Conservation (phyloP, 1,140 invertebrate species). For the Pseudobourletiella spinata region DNA sequence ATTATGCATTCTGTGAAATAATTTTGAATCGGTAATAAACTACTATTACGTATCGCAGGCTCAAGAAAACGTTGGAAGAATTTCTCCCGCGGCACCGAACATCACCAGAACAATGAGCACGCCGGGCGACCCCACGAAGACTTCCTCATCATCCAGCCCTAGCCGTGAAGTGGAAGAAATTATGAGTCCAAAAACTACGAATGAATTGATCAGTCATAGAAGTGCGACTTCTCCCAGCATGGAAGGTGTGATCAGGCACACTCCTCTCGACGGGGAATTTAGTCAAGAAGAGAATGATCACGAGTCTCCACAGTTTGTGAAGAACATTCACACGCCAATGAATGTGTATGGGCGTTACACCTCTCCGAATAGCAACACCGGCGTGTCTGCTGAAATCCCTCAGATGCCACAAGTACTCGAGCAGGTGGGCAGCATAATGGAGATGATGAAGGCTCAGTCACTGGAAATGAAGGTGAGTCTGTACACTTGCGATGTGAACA, state of each 20-base stretch:
- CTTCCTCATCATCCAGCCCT: constrained; percentile 49
- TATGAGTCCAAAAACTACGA: constrained; percentile 46
- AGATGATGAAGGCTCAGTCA: constrained; percentile 31
- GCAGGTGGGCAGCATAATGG: constrained; percentile 27
- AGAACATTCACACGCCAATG: not conserved
- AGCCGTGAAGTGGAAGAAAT: constrained; percentile 77
- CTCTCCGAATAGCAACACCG: not conserved
- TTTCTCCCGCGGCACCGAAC: not conserved
- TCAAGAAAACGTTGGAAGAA: not conserved
- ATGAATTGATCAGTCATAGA: not conserved
- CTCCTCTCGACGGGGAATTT: constrained; percentile 10
- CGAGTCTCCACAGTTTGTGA: constrained; percentile 6
- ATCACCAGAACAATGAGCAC: not conserved
- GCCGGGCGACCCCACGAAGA: constrained; percentile 26
- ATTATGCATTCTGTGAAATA: no score
- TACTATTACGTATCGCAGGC: not conserved
- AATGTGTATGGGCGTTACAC: not conserved
- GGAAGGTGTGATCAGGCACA: not conserved
- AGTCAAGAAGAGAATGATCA: constrained; percentile 9
- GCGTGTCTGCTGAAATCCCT: not conserved
- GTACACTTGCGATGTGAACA: no score
- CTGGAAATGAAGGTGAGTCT: constrained; percentile 29
- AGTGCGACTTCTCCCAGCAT: constrained; percentile 7
- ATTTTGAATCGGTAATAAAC: not conserved
- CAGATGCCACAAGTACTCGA: constrained; percentile 24